Base-by-base conservation (phyloP, 1,140 invertebrate species). In the Palaemon carinicauda region DNA sequence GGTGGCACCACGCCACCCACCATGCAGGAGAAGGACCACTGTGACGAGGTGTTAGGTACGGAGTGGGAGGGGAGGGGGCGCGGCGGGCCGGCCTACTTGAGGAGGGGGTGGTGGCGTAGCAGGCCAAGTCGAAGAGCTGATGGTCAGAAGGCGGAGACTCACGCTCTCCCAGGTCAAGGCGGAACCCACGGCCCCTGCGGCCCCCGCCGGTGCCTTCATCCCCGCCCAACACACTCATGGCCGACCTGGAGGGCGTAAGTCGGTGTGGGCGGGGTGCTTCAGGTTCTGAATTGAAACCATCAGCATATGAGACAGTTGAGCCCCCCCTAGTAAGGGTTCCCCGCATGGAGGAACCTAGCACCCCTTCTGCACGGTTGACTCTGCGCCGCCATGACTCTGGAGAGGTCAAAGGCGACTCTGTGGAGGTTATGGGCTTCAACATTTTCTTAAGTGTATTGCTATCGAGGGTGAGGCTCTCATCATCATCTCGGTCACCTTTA, bases 101-200 rank as follows among this genome's bases (percentile, higher is more conserved):
- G 89, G 96, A 97, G 21, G 96, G 96, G 51, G 96, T 97, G 17
- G 96, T 97, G 19, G 96, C 96, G 92, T 97, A 98, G 92, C 96
- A 97, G 90, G 97, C 96, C 92, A 97, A 97, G 93, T 98, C 96
- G 92, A 97, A 97, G 91, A 97, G 95, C 33, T 96, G 96, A 91
- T 97, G 96, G 91, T 98, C 96, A 73, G 96, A 97, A 3, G 96
- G 96, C 82, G 96, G 96, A 10, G 96, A 97, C 88, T 95, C 93
- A 90, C 96, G 96, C 91, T 94, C 82, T 21, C 82, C 82, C 91
- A 97, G 93, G 92, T 97, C 96, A 92, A 97, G 93, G 91, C 33
- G 82, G 94, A 73, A 88, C 83, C 86, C 78, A 87, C 82, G 80
- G 86, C 82, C 82, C 79, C 89, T 80, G 86, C 79, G 54, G 54